These are phyloP conservation scores for Porphyrio hochstetteri DNA, from an alignment of 2,113 vertebrate genomes.

Conservation along the genomic window DNA sequence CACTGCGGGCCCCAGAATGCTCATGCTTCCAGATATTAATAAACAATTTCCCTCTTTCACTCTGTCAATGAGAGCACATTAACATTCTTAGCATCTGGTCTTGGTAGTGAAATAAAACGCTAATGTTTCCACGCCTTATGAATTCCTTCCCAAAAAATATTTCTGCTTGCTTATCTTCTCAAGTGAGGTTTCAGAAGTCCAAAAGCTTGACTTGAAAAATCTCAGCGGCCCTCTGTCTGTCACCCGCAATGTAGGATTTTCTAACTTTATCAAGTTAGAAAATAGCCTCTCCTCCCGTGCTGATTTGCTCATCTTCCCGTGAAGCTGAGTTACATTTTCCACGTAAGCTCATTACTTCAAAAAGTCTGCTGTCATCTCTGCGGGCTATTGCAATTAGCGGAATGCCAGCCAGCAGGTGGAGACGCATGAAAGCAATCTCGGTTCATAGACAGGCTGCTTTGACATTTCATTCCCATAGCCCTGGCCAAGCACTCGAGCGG, in stretches of 20 bases:
- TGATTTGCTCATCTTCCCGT: neutral
- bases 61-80: constrained; percentile 27
- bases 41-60: constrained; percentile 29
- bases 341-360: neutral
- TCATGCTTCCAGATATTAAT: constrained; percentile 51
- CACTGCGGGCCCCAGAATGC: constrained; percentile 37
- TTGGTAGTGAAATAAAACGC: neutral
- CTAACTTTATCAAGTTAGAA: neutral
- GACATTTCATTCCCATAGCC: constrained; percentile 44
- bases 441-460: neutral
- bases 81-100: constrained; percentile 6
- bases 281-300: fast-evolving
- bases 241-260: neutral
- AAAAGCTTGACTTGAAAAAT: neutral
- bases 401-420: constrained; percentile 73
- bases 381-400: neutral
- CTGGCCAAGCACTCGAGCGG: neutral
- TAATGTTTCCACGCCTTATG: neutral
- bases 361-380: neutral
- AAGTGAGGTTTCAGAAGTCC: neutral
- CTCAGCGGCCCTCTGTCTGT: neutral
- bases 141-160: neutral
- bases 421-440: constrained; percentile 68
- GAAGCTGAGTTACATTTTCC: neutral
- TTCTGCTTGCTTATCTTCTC: neutral